phyloP scores from a whole-genome alignment of 2,113 vertebrate genomes.

The Coreoperca whiteheadi region DNA sequence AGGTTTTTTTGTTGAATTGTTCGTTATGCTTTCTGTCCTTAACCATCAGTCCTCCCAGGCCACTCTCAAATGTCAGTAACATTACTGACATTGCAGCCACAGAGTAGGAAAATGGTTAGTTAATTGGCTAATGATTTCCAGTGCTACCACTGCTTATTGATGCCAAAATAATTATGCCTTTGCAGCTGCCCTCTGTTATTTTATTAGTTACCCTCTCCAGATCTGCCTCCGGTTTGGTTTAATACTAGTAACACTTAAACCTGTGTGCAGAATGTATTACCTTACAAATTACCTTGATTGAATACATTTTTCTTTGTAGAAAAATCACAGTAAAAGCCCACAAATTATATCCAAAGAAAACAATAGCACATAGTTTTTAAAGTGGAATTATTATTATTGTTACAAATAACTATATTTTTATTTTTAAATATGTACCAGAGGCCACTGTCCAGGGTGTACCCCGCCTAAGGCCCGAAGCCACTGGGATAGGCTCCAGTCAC shows the following conservation, averaged over 20 bases:
- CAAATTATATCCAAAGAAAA: not conserved
- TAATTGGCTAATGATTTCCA: slow-evolving; percentile 58
- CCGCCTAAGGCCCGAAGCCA: too few species aligned
- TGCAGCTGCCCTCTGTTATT: slow-evolving; percentile 14
- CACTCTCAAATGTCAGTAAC: not conserved
- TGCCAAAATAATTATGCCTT: slow-evolving; percentile 35
- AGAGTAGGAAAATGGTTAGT: slow-evolving; percentile 4
- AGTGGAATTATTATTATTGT: not conserved
- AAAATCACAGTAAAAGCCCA: not conserved
- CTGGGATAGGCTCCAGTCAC: too few species aligned
- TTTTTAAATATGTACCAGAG: not conserved
- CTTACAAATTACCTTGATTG: not conserved
- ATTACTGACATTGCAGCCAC: not conserved
- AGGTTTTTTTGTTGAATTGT: not conserved
- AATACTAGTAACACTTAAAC: not conserved
- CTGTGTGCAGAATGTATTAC: not conserved
- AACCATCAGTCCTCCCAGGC: not conserved
- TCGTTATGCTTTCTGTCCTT: not conserved
- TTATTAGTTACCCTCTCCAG: slow-evolving; percentile 11
- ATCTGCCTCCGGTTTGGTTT: not conserved
- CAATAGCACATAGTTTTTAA: not conserved
- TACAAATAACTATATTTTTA: not conserved
- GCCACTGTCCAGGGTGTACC: too few species aligned
- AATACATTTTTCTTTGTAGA: not conserved
- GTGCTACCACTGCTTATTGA: slow-evolving; percentile 36